These are phyloP conservation scores for Cheirogaleus medius DNA, from an alignment of 2,113 vertebrate species.

Conservation along the genomic window DNA sequence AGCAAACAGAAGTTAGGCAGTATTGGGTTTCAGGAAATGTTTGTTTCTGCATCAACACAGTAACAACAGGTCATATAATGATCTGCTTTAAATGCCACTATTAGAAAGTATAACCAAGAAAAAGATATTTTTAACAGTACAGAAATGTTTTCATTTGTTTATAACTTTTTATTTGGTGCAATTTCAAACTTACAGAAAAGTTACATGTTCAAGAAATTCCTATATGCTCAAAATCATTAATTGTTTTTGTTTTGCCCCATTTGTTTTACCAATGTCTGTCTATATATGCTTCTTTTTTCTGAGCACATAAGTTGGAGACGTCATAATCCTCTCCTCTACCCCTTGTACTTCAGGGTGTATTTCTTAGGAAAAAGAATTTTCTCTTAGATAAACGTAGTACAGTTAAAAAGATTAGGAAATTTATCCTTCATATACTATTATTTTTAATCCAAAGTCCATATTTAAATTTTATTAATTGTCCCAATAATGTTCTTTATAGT, in stretches of 20 bases:
- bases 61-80: background rate
- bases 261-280: background rate
- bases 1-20: background rate
- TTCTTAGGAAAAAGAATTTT: background rate
- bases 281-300: background rate
- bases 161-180: constrained; percentile 33
- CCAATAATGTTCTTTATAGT: background rate
- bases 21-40: background rate
- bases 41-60: background rate
- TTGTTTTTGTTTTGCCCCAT: background rate
- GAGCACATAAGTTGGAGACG: background rate
- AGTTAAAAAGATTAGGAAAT: background rate
- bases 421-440: background rate
- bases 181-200: constrained; percentile 21
- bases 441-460: background rate
- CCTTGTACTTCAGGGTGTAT: background rate
- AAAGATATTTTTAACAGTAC: constrained; percentile 1
- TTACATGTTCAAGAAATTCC: background rate
- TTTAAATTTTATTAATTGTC: background rate
- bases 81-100: background rate
- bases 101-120: constrained; percentile 5
- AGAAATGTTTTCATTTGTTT: background rate
- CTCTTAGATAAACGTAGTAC: background rate
- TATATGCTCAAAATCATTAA: background rate
- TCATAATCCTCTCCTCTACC: background rate